A percentile compares a stretch with the other conserved stretches of the same genome.
These are phyloP conservation scores for Elegia similella DNA, from an alignment of 2,888 invertebrate genomes.

Conservation along the genomic window DNA sequence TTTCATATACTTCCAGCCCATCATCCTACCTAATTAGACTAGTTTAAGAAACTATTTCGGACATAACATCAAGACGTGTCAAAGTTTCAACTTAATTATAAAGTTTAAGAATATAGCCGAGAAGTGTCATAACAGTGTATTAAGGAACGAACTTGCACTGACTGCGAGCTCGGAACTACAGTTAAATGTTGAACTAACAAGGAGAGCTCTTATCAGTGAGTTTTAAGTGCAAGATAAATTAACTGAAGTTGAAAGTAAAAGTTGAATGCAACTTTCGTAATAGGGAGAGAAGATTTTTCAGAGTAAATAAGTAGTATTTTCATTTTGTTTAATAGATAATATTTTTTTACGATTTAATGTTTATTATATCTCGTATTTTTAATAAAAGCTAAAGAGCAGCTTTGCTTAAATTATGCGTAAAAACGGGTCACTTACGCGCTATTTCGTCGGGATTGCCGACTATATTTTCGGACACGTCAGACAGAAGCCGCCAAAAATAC, in stretches of 20 bases:
- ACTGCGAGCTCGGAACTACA: constrained; percentile 4
- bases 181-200: constrained; percentile 10
- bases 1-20: too few species aligned
- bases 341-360: too few species aligned
- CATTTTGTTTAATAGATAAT: too few species aligned
- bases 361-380: too few species aligned
- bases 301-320: too few species aligned
- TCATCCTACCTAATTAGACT: background rate
- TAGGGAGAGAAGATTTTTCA: too few species aligned
- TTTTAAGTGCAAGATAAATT: constrained; percentile 8
- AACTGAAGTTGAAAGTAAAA: background rate
- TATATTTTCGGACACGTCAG: too few species aligned
- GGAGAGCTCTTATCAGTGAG: constrained; percentile 5
- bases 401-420: too few species aligned
- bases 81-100: constrained; percentile 3
- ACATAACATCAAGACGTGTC: background rate
- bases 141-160: constrained; percentile 2
- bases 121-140: constrained; percentile 8
- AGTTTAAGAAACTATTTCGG: background rate
- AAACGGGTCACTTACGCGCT: too few species aligned
- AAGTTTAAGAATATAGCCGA: constrained; percentile 2
- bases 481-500: too few species aligned
- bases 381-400: too few species aligned
- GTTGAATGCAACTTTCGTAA: background rate
- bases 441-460: too few species aligned